Evolutionary conservation across 2,888 invertebrate genomes (phyloP).

Genomic region (Drosophila formosana): DNA sequence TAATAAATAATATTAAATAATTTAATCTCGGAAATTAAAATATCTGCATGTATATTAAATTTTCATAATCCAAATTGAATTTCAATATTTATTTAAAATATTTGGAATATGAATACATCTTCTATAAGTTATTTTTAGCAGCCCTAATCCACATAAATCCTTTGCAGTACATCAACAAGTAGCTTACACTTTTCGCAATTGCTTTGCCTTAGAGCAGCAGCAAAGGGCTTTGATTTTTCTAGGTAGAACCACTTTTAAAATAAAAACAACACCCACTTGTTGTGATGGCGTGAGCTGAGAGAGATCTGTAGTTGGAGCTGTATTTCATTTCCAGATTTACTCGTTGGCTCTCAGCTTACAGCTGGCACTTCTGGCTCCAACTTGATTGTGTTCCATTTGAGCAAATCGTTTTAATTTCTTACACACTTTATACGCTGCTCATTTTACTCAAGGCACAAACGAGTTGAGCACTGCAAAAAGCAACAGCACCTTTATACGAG

Average conservation of each 20-base stretch:
- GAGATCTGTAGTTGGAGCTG: slow-evolving; percentile 32
- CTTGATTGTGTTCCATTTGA: slow-evolving; percentile 27
- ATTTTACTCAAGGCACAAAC: slow-evolving; percentile 31
- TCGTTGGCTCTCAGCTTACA: slow-evolving; percentile 16
- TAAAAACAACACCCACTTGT: slow-evolving; percentile 18
- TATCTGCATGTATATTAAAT: not conserved
- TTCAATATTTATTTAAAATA: too few relatives aligned
- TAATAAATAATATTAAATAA: too few relatives aligned
- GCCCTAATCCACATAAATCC: not conserved
- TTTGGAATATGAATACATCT: too few relatives aligned
- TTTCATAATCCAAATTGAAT: too few relatives aligned
- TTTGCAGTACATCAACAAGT: not conserved
- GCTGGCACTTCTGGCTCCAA: slow-evolving; percentile 14
- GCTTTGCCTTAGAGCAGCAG: not conserved
- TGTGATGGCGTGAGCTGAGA: slow-evolving; percentile 9
- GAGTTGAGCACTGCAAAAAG: slow-evolving; percentile 17
- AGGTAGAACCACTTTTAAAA: slow-evolving; percentile 5
- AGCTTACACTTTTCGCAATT: not conserved
- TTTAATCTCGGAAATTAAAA: not conserved
- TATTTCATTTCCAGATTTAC: slow-evolving; percentile 51
- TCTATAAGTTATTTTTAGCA: not conserved
- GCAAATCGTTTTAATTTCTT: slow-evolving; percentile 74
- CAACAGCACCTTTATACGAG: slow-evolving; percentile 9
- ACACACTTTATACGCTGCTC: slow-evolving; percentile 64
- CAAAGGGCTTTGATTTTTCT: slow-evolving; percentile 1